These are phyloP conservation scores for Aeoliscus strigatus DNA, from an alignment of 2,797 vertebrate genomes.

Conservation along the genomic window DNA sequence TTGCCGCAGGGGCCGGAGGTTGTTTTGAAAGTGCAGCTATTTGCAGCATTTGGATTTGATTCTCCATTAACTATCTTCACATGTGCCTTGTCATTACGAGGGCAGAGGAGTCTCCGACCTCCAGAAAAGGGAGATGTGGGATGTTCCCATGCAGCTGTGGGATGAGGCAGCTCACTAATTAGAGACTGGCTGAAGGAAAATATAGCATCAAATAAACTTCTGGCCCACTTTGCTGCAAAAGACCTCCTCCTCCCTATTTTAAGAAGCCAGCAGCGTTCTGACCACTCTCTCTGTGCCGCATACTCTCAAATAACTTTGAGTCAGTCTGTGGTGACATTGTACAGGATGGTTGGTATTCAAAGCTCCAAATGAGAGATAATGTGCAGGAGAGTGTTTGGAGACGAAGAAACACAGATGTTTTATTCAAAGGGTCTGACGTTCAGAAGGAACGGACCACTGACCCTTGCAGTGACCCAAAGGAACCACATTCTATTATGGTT, in stretches of 20 bases:
- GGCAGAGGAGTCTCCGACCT: constrained; percentile 51
- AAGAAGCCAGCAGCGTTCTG: constrained; percentile 35
- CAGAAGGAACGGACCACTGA: constrained; percentile 37
- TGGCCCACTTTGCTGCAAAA: constrained; percentile 38
- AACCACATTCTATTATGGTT: constrained; percentile 51
- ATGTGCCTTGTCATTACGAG: constrained; percentile 73
- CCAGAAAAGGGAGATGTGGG: constrained; percentile 60
- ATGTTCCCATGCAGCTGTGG: constrained; percentile 59
- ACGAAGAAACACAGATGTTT: constrained; percentile 11
- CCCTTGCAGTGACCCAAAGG: constrained; percentile 34
- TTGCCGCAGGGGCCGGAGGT: constrained; percentile 19
- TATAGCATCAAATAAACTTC: constrained; percentile 67
- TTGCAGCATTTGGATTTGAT: constrained; percentile 58
- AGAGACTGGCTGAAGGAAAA: constrained; percentile 59
- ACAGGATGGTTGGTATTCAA: neutral
- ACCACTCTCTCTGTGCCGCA: constrained; percentile 14
- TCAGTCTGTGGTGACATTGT: constrained; percentile 7
- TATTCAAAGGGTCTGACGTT: constrained; percentile 18
- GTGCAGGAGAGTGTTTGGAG: constrained; percentile 2
- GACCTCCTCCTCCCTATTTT: constrained; percentile 49
- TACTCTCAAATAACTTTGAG: constrained; percentile 31
- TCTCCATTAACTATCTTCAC: constrained; percentile 61
- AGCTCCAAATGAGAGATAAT: constrained; percentile 1
- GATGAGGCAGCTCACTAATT: constrained; percentile 68
- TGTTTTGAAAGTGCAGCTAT: constrained; percentile 57